Evolutionary conservation across 2,113 vertebrate genomes (phyloP).

Genomic region (Percopsis transmontana): DNA sequence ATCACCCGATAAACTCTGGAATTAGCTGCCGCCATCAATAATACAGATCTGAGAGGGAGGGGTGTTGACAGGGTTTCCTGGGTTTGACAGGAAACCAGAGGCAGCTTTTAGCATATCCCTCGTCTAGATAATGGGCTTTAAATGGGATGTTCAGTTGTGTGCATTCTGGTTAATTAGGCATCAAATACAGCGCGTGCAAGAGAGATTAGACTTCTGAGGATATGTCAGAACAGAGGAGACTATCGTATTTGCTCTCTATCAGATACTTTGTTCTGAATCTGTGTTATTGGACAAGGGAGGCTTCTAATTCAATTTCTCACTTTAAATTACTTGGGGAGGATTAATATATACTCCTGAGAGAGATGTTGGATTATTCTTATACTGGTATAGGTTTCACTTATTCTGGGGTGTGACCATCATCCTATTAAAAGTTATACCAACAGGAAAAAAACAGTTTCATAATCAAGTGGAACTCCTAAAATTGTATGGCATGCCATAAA

Average conservation of each 20-base stretch:
- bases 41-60: constrained; percentile 53
- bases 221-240: constrained; percentile 61
- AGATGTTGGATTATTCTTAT: constrained; percentile 61
- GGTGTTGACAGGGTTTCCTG: no score
- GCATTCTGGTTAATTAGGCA: constrained; percentile 74
- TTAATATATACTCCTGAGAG: constrained; percentile 63
- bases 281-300: constrained; percentile 66
- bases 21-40: constrained; percentile 43
- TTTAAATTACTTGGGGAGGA: constrained; percentile 65
- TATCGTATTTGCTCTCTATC: constrained; percentile 63
- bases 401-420: constrained; percentile 14
- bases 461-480: not conserved
- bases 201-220: constrained; percentile 71
- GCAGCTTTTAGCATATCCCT: constrained; percentile 54
- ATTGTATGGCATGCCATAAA: not conserved
- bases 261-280: constrained; percentile 68
- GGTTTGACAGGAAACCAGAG: constrained; percentile 57
- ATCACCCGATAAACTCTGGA: constrained; percentile 30
- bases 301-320: constrained; percentile 71
- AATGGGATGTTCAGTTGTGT: constrained; percentile 62
- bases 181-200: constrained; percentile 64
- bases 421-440: constrained; percentile 11
- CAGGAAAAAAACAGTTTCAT: not conserved
- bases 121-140: constrained; percentile 64
- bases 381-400: constrained; percentile 36